A percentile compares a stretch with the other conserved stretches of the same genome.
Evolutionary conservation across 2,888 invertebrate genomes (phyloP).

Genomic region (Holacanthella duospinosa): DNA sequence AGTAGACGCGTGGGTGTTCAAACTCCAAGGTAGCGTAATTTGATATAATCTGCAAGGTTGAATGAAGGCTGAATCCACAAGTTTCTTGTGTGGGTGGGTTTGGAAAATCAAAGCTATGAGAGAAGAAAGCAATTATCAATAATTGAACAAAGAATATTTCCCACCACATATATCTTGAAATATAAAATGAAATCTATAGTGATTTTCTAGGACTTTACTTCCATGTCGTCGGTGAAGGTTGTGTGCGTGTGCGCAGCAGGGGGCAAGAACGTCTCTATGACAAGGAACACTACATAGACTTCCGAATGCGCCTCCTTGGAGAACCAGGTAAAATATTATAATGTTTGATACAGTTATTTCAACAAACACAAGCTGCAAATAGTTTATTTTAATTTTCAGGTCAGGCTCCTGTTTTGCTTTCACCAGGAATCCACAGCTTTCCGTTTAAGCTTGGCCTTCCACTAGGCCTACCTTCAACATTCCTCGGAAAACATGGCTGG

Average conservation of each 20-base stretch:
- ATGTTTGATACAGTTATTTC: no score
- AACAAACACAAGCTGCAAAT: background rate
- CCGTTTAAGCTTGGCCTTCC: slow-evolving; percentile 86
- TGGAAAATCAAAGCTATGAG: no score
- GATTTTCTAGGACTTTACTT: slow-evolving; percentile 68
- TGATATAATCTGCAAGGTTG: no score
- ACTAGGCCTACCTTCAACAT: slow-evolving; percentile 79
- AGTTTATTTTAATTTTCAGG: slow-evolving; percentile 52
- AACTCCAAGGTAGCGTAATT: no score
- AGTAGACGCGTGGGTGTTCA: no score
- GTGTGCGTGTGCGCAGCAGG: slow-evolving; percentile 72
- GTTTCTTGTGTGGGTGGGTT: no score
- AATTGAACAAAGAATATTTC: no score
- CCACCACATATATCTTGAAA: no score
- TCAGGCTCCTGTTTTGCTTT: slow-evolving; percentile 69
- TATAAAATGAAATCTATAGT: no score
- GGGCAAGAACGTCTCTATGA: slow-evolving; percentile 77
- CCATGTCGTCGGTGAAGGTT: slow-evolving; percentile 88
- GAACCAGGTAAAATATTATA: slow-evolving; percentile 70
- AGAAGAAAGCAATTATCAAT: no score
- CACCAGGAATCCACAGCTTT: slow-evolving; percentile 88
- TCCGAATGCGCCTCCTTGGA: slow-evolving; percentile 80
- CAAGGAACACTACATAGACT: slow-evolving; percentile 89
- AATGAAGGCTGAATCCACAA: no score
- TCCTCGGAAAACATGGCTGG: slow-evolving; percentile 88